phyloP scores from a whole-genome alignment of 2,888 invertebrate species.

The Pyrrhia umbra region DNA sequence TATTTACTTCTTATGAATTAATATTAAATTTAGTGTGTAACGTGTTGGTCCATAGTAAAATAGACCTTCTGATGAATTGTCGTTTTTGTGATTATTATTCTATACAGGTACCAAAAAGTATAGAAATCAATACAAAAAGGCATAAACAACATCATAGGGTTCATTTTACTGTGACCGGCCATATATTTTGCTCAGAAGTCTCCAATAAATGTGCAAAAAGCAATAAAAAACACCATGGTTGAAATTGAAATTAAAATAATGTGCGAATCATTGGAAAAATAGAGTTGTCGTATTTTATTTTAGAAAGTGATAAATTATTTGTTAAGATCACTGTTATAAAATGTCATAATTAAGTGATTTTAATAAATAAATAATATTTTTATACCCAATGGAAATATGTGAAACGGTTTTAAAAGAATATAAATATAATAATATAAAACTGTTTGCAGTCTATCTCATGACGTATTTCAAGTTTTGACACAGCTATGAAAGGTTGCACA shows the following conservation, averaged over 20 bases:
- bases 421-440: constrained; percentile 27
- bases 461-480: constrained; percentile 30
- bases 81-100: neutral
- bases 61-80: neutral
- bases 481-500: constrained; percentile 34
- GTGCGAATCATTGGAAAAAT: constrained; percentile 23
- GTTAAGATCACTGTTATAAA: constrained; percentile 30
- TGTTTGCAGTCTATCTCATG: constrained; percentile 6
- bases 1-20: constrained; percentile 66
- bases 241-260: constrained; percentile 12
- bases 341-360: constrained; percentile 25
- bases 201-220: constrained; percentile 57
- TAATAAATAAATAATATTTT: constrained; percentile 50
- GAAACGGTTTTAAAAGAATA: constrained; percentile 29
- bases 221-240: constrained; percentile 53
- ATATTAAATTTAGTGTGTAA: constrained; percentile 55
- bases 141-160: constrained; percentile 6
- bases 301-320: constrained; percentile 37
- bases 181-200: constrained; percentile 59
- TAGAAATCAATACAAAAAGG: neutral
- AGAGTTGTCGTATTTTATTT: constrained; percentile 12
- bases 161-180: constrained; percentile 25
- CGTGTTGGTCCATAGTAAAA: constrained; percentile 24
- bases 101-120: neutral
- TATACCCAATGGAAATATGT: constrained; percentile 39